Evolutionary conservation across 2,113 vertebrate genomes (phyloP).

Genomic region (Strix aluco): DNA sequence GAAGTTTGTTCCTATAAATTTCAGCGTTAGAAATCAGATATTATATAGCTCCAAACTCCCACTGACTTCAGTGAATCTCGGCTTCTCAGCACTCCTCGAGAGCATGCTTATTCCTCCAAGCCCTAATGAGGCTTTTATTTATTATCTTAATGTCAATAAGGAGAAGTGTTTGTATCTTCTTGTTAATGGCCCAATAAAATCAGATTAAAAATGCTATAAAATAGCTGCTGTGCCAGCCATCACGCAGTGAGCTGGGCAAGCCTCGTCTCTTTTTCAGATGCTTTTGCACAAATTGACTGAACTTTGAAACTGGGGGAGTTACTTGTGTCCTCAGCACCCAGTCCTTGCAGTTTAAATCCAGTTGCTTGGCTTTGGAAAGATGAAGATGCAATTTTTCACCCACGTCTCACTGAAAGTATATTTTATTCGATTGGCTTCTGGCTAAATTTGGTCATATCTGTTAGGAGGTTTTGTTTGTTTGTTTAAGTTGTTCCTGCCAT

Average conservation of each 20-base stretch:
- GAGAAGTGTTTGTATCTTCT: neutral
- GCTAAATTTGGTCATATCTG: neutral
- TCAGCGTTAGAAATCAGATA: neutral
- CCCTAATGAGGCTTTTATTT: slow-evolving; percentile 15
- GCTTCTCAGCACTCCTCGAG: neutral
- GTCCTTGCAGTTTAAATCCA: neutral
- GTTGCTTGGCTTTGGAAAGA: neutral
- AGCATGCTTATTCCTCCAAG: neutral
- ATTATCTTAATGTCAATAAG: neutral
- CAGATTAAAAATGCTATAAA: neutral
- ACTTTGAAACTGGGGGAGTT: neutral
- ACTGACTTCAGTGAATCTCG: neutral
- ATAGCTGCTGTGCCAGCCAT: neutral
- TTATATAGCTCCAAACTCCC: neutral
- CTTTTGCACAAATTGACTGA: neutral
- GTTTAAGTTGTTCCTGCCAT: neutral
- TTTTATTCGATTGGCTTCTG: neutral
- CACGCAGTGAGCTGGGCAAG: neutral
- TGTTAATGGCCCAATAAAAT: neutral
- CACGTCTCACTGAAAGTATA: neutral
- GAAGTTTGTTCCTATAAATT: neutral
- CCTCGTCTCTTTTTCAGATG: neutral
- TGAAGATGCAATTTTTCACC: neutral
- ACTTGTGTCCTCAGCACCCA: neutral
- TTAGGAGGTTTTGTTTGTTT: neutral